Evolutionary conservation across 1,140 invertebrate genomes (phyloP).

Genomic region (Atopsyche davidsoni): DNA sequence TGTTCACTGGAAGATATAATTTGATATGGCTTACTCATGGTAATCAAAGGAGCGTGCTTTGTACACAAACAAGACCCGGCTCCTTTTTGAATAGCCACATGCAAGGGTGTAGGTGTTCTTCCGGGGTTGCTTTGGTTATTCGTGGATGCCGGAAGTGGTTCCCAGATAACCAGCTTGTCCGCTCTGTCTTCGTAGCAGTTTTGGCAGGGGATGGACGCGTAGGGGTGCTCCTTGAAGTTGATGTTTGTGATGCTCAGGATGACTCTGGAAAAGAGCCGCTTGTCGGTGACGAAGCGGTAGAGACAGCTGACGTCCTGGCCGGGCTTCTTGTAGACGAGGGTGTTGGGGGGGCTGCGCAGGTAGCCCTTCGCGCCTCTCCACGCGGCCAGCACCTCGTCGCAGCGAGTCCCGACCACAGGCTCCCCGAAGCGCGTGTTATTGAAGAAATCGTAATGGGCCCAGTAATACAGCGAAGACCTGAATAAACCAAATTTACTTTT

Average conservation of each 20-base stretch:
- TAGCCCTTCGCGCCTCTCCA: conserved; percentile 66
- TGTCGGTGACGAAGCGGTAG: conserved; percentile 77
- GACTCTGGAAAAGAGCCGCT: conserved; percentile 69
- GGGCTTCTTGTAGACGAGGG: conserved; percentile 69
- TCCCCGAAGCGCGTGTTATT: conserved; percentile 81
- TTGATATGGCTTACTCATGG: conserved; percentile 52
- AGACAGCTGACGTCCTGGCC: conserved; percentile 69
- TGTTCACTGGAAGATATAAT: conserved; percentile 71
- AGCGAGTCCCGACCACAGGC: conserved; percentile 68
- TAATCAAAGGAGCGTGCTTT: conserved; percentile 49
- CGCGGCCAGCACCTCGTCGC: conserved; percentile 78
- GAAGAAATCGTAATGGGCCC: conserved; percentile 90
- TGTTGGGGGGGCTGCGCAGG: conserved; percentile 75
- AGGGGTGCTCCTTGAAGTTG: conserved; percentile 68
- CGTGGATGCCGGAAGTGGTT: conserved; percentile 51
- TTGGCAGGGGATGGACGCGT: conserved; percentile 70
- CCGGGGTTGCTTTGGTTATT: conserved; percentile 35
- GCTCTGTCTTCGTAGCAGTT: conserved; percentile 79
- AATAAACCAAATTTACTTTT: conserved; percentile 10
- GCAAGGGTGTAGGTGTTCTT: conserved; percentile 46
- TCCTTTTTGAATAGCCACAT: conserved; percentile 48
- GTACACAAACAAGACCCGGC: conserved; percentile 60
- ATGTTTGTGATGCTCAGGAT: conserved; percentile 66
- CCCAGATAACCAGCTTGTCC: conserved; percentile 73
- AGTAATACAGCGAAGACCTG: conserved; percentile 77